Conservation (phyloP, 2,888 invertebrate species). For the Lasioglossum oenotherae region DNA sequence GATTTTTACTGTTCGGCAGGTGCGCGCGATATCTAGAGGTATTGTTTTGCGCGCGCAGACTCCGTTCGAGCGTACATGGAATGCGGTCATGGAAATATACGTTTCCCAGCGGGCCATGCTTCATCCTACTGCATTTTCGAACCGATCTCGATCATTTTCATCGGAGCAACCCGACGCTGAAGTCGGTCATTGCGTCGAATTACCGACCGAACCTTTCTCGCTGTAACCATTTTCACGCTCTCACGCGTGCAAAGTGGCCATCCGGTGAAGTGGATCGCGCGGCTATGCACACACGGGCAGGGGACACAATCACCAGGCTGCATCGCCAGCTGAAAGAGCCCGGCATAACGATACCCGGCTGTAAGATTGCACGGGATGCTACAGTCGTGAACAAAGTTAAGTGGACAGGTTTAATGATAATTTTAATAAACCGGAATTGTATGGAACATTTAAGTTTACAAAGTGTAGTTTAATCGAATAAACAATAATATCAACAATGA, state of each 20-base stretch:
- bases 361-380: slow-evolving; percentile 11
- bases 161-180: slow-evolving; percentile 53
- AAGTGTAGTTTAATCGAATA: no score
- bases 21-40: not conserved
- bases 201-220: slow-evolving; percentile 63
- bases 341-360: not conserved
- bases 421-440: no score
- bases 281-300: slow-evolving; percentile 23
- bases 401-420: no score
- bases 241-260: slow-evolving; percentile 64
- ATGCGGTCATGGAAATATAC: not conserved
- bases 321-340: not conserved
- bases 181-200: slow-evolving; percentile 65
- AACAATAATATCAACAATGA: no score
- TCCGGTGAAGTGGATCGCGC: slow-evolving; percentile 51
- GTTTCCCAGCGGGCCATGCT: not conserved
- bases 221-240: slow-evolving; percentile 69
- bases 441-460: no score
- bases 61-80: not conserved
- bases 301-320: slow-evolving; percentile 41
- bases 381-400: no score
- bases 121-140: slow-evolving; percentile 40
- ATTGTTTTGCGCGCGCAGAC: slow-evolving; percentile 22
- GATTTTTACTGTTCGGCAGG: not conserved
- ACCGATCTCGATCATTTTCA: slow-evolving; percentile 52